These are phyloP conservation scores for Pelodytes ibericus DNA, from an alignment of 2,797 vertebrate species.

Conservation along the genomic window DNA sequence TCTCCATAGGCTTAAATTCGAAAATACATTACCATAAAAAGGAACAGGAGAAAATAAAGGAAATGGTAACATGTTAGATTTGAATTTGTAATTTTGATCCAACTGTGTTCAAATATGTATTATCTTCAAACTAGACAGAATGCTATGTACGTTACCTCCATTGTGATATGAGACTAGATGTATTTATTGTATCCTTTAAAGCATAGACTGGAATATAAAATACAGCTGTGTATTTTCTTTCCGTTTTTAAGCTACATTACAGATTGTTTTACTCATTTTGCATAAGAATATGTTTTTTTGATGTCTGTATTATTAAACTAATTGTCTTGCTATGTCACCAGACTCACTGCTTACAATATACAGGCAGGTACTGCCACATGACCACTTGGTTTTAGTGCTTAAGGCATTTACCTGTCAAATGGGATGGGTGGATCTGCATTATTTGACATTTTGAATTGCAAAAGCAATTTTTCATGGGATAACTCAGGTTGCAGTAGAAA, in stretches of 20 bases:
- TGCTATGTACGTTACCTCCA: conserved; percentile 19
- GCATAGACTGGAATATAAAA: background rate
- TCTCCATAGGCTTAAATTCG: conserved; percentile 81
- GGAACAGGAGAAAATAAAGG: conserved; percentile 70
- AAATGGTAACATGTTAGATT: conserved; percentile 65
- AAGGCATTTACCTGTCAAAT: conserved; percentile 55
- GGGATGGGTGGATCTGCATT: conserved; percentile 46
- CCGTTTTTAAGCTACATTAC: background rate
- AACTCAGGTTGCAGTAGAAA: conserved; percentile 53
- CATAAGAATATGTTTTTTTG: conserved; percentile 39
- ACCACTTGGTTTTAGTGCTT: conserved; percentile 59
- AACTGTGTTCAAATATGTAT: conserved; percentile 51
- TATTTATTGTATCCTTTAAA: conserved; percentile 9
- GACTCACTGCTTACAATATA: conserved; percentile 58
- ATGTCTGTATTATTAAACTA: conserved; percentile 58
- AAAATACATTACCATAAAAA: conserved; percentile 85
- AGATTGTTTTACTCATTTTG: conserved; percentile 64
- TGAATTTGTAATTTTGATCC: conserved; percentile 75
- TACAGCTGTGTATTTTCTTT: background rate
- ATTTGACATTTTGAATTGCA: conserved; percentile 57
- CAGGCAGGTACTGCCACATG: conserved; percentile 53
- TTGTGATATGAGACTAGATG: conserved; percentile 25
- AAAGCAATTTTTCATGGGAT: conserved; percentile 44
- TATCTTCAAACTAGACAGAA: conserved; percentile 35
- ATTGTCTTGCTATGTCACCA: conserved; percentile 59